phyloP scores from a whole-genome alignment of 2,888 invertebrate genomes.

The Lithophane semibrunnea region DNA sequence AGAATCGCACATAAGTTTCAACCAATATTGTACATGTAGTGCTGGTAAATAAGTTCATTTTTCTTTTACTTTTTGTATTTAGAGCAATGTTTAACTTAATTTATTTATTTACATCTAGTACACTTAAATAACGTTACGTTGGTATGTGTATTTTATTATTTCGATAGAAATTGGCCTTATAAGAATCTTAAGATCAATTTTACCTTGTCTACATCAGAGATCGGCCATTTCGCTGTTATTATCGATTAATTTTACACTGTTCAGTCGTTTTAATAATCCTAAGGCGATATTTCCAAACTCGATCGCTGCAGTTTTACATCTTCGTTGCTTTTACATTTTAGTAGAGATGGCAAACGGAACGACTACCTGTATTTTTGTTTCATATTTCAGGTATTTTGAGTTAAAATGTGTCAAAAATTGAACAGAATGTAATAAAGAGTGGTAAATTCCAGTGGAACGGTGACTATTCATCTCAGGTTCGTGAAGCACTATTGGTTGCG shows the following conservation, averaged over 20 bases:
- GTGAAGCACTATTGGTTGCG: constrained; percentile 65
- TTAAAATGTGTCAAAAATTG: constrained; percentile 61
- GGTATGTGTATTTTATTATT: constrained; percentile 31
- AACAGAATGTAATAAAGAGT: constrained; percentile 56
- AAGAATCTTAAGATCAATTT: constrained; percentile 48
- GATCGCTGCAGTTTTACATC: constrained; percentile 64
- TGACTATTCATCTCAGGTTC: constrained; percentile 62
- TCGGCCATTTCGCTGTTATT: constrained; percentile 63
- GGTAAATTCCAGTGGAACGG: constrained; percentile 41
- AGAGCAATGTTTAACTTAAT: background rate
- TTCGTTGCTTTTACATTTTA: constrained; percentile 68
- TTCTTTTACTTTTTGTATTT: background rate
- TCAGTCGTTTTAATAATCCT: constrained; percentile 67
- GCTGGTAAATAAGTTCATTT: background rate
- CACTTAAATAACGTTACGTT: background rate
- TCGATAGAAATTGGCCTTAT: constrained; percentile 46
- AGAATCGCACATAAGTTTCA: constrained; percentile 34
- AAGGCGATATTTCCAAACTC: constrained; percentile 70
- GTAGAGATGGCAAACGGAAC: constrained; percentile 61
- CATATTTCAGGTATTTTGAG: constrained; percentile 15
- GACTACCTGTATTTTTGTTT: constrained; percentile 22
- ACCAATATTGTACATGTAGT: constrained; percentile 25
- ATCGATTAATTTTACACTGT: constrained; percentile 63
- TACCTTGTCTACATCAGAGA: constrained; percentile 54
- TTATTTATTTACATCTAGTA: background rate